Evolutionary conservation across 2,113 vertebrate genomes (phyloP).

Genomic region (Ptychochromis oligacanthus): DNA sequence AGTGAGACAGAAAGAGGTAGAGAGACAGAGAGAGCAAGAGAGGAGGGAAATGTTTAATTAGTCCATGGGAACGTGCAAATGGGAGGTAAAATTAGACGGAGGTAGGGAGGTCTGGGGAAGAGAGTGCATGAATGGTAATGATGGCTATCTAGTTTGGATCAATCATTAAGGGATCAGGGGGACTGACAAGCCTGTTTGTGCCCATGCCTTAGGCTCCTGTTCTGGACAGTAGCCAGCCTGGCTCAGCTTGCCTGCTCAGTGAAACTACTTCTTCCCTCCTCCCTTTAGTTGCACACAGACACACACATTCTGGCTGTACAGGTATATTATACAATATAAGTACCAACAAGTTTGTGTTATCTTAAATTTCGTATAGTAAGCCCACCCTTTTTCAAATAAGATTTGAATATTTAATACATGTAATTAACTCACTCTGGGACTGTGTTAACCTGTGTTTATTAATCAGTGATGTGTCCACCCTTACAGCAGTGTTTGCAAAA

Average conservation of each 20-base stretch:
- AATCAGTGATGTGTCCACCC: conserved; percentile 12
- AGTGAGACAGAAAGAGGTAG: conserved; percentile 1
- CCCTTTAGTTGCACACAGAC: conserved; percentile 19
- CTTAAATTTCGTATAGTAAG: background rate
- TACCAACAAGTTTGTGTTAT: conserved; percentile 6
- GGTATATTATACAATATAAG: background rate
- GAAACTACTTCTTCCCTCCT: conserved; percentile 53
- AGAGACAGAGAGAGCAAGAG: conserved; percentile 17
- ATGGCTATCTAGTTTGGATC: conserved; percentile 76
- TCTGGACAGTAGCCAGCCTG: conserved; percentile 67
- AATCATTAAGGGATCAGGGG: conserved; percentile 72
- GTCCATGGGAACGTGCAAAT: conserved; percentile 73
- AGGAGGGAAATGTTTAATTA: conserved; percentile 72
- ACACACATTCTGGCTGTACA: background rate
- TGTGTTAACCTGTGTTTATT: conserved; percentile 41
- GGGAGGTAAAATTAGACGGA: conserved; percentile 75
- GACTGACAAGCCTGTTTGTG: conserved; percentile 64
- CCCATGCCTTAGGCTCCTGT: conserved; percentile 68
- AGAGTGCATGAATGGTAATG: conserved; percentile 67
- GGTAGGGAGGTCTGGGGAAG: conserved; percentile 63
- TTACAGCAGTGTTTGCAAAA: conserved; percentile 1
- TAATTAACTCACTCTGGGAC: conserved; percentile 9
- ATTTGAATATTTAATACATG: conserved; percentile 5
- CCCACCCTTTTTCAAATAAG: background rate
- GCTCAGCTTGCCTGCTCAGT: conserved; percentile 53